phyloP scores from a whole-genome alignment of 2,113 vertebrate species.

The Taurulus bubalis region DNA sequence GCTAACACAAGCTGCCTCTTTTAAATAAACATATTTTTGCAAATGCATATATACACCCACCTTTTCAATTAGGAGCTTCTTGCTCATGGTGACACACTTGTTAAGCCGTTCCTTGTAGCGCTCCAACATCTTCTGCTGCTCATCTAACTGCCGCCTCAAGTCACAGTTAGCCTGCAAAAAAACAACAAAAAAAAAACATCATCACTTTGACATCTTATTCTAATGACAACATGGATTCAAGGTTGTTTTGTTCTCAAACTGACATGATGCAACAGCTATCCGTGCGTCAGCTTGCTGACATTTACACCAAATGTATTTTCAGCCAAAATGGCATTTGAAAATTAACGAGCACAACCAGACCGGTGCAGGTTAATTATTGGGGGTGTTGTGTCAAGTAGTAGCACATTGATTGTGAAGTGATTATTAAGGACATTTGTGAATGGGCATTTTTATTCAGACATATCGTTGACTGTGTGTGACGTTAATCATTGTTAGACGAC shows the following conservation, averaged over 20 bases:
- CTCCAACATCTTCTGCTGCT: slow-evolving; percentile 96
- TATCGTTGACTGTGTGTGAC: not conserved
- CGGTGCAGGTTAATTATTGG: not conserved
- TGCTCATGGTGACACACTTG: slow-evolving; percentile 97
- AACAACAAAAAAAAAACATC: slow-evolving; percentile 39
- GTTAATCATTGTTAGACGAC: not conserved
- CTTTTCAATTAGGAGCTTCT: slow-evolving; percentile 97
- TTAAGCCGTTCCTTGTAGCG: slow-evolving; percentile 95
- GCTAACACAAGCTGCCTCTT: not conserved
- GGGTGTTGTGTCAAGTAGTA: not conserved
- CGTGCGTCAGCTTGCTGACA: slow-evolving; percentile 29
- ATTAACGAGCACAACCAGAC: not conserved
- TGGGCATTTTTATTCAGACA: not conserved
- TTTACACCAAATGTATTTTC: slow-evolving; percentile 25
- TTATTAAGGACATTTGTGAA: slow-evolving; percentile 6
- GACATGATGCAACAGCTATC: slow-evolving; percentile 2
- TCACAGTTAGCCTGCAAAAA: slow-evolving; percentile 91
- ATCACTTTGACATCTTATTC: slow-evolving; percentile 12
- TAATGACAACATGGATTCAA: not conserved
- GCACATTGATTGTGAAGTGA: not conserved
- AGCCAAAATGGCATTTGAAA: slow-evolving; percentile 28
- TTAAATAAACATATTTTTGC: not conserved
- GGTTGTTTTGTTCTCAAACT: not conserved
- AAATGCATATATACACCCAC: slow-evolving; percentile 73
- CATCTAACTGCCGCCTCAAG: slow-evolving; percentile 93